Conservation (phyloP, 2,797 vertebrate species). For the Amniataba percoides region DNA sequence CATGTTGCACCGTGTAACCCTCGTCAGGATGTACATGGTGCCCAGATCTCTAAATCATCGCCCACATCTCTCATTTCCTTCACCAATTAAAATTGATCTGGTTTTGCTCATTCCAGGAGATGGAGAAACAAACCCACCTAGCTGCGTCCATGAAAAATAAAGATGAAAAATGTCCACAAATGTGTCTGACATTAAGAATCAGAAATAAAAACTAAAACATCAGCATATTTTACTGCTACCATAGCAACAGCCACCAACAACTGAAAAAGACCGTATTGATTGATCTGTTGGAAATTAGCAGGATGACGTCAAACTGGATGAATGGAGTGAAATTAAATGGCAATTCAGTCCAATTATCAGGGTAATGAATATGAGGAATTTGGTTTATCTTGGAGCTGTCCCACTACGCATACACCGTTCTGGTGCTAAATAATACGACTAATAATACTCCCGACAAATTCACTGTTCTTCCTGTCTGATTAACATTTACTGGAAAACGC, state of each 20-base stretch:
- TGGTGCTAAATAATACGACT: conserved; percentile 1
- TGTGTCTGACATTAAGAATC: too few species aligned
- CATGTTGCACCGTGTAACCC: not conserved
- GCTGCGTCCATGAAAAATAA: not conserved
- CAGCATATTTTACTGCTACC: not conserved
- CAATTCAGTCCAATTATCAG: not conserved
- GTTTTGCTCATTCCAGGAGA: not conserved
- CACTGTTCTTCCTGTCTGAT: not conserved
- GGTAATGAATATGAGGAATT: not conserved
- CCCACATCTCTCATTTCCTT: not conserved
- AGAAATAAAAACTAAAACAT: too few species aligned
- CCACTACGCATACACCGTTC: not conserved
- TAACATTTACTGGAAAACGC: not conserved
- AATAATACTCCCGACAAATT: not conserved
- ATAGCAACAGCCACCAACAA: not conserved
- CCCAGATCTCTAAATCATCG: not conserved
- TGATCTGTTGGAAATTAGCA: not conserved
- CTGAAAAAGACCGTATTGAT: not conserved
- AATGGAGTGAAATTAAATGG: not conserved
- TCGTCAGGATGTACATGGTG: not conserved
- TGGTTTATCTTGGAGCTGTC: not conserved
- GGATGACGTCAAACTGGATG: not conserved
- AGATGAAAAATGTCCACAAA: not conserved
- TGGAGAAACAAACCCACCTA: not conserved
- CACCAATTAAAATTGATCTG: not conserved